phyloP scores from a whole-genome alignment of 1,140 invertebrate species.

The Meloidogyne exigua region DNA sequence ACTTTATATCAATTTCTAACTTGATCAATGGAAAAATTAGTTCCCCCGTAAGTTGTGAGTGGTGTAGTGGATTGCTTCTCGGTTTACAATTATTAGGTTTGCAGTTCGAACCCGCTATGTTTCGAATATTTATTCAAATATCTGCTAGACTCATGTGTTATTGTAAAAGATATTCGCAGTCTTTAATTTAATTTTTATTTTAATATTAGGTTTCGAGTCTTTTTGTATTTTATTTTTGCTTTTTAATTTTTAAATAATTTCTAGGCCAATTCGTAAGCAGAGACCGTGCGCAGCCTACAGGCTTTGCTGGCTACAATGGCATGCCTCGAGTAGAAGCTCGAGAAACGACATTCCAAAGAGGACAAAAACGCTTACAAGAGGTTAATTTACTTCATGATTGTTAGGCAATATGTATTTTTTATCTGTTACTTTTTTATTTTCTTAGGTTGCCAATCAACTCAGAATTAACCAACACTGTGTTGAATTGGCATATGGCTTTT shows the following conservation, averaged over 20 bases:
- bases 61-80: not conserved
- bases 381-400: slow-evolving; percentile 8
- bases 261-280: slow-evolving; percentile 57
- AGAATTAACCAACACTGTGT: slow-evolving; percentile 82
- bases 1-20: not conserved
- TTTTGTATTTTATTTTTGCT: not conserved
- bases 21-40: not conserved
- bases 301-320: slow-evolving; percentile 47
- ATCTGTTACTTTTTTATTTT: not conserved
- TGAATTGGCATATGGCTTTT: slow-evolving; percentile 90
- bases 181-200: not conserved
- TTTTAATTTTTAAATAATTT: not conserved
- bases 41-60: not conserved
- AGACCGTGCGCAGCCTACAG: slow-evolving; percentile 51
- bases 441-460: slow-evolving; percentile 57
- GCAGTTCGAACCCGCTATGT: not conserved
- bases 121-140: not conserved
- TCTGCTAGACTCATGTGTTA: not conserved
- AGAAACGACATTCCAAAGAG: slow-evolving; percentile 58
- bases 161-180: not conserved
- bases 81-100: not conserved
- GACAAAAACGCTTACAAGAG: slow-evolving; percentile 58
- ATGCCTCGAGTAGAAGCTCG: slow-evolving; percentile 51
- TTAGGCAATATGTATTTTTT: not conserved
- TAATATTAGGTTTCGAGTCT: not conserved